Evolutionary conservation across 2,113 vertebrate species (phyloP).

Genomic region (Eptatretus burgeri): DNA sequence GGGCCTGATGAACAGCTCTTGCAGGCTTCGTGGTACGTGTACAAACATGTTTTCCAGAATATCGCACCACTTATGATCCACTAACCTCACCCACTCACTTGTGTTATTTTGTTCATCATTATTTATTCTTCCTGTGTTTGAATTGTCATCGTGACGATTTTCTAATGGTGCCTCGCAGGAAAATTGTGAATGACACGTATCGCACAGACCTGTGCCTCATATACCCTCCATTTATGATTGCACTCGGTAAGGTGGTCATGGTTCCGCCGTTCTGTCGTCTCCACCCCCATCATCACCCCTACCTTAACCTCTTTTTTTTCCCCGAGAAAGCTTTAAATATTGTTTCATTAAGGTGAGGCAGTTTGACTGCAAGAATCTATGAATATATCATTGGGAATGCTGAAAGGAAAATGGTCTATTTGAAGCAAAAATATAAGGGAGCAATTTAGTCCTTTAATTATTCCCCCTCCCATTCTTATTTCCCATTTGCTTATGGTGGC

Average conservation of each 20-base stretch:
- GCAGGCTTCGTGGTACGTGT: conserved; percentile 60
- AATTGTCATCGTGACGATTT: not conserved
- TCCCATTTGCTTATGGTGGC: conserved; percentile 12
- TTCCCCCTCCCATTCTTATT: not conserved
- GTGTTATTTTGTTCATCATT: too few relatives aligned
- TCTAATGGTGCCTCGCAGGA: conserved; percentile 27
- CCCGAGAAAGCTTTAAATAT: conserved; percentile 6
- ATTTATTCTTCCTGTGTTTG: not conserved
- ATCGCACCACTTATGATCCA: too few relatives aligned
- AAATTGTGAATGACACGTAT: conserved; percentile 97
- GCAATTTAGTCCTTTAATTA: not conserved
- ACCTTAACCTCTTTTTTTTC: not conserved
- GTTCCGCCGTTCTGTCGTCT: too few relatives aligned
- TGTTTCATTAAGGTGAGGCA: not conserved
- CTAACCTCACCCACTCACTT: too few relatives aligned
- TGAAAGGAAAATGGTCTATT: not conserved
- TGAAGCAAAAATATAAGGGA: not conserved
- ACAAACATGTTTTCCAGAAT: too few relatives aligned
- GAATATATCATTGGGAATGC: conserved; percentile 7
- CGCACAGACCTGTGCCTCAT: conserved; percentile 92
- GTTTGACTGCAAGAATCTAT: not conserved
- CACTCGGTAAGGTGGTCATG: conserved; percentile 36
- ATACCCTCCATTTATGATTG: conserved; percentile 97
- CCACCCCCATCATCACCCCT: not conserved
- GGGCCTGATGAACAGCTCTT: conserved; percentile 97